Evolutionary conservation across 1,140 invertebrate species (phyloP).

Genomic region (Druon quercuslanigerum): DNA sequence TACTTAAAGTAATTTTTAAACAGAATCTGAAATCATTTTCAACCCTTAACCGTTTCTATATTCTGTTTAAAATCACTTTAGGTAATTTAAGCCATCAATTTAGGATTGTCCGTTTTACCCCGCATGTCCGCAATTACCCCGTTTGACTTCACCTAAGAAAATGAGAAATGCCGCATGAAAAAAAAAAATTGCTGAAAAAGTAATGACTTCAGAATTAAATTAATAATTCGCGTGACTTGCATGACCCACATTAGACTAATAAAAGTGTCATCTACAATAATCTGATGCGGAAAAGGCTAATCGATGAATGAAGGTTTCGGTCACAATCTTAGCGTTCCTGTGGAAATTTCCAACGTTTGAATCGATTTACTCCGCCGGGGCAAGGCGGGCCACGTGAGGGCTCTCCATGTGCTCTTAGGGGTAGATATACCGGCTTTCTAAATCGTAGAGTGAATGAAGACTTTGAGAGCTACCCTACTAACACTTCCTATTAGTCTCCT

Average conservation of each 20-base stretch:
- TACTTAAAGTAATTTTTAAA: too few species aligned
- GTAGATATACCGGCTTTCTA: not conserved
- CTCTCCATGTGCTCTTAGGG: not conserved
- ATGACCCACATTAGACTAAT: not conserved
- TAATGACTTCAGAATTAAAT: not conserved
- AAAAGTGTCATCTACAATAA: conserved; percentile 1
- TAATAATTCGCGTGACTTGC: not conserved
- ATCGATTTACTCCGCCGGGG: not conserved
- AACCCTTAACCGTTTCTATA: too few species aligned
- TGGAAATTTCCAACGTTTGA: conserved; percentile 12
- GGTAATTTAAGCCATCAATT: too few species aligned
- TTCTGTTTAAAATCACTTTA: too few species aligned
- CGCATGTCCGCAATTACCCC: too few species aligned
- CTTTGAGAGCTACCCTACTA: not conserved
- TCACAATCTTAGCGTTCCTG: not conserved
- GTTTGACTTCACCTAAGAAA: too few species aligned
- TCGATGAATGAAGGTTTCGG: conserved; percentile 13
- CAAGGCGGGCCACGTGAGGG: not conserved
- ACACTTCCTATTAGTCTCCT: not conserved
- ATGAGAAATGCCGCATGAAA: not conserved
- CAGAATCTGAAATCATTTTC: too few species aligned
- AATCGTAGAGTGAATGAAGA: not conserved
- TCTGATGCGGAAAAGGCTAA: not conserved
- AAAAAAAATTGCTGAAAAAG: not conserved
- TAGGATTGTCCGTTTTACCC: too few species aligned